Evolutionary conservation across 2,113 vertebrate genomes (phyloP).

Genomic region (Podarcis raffonei): DNA sequence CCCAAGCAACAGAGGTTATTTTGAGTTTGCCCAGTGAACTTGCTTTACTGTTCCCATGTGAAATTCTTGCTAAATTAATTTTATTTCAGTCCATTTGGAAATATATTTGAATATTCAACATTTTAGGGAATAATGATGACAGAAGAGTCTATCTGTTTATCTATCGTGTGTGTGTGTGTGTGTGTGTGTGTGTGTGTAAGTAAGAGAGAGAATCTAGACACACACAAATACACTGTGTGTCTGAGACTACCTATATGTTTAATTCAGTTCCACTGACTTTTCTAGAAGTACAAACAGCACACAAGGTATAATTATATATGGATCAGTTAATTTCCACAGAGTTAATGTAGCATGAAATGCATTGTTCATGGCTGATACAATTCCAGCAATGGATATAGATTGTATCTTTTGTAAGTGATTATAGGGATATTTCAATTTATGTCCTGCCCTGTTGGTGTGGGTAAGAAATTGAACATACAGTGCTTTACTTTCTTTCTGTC

Average conservation of each 20-base stretch:
- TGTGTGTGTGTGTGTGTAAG: no score
- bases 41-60: no score
- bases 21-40: background rate
- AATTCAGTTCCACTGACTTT: background rate
- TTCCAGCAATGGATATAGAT: no score
- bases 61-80: no score
- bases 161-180: no score
- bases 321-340: background rate
- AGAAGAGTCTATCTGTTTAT: no score
- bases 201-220: no score
- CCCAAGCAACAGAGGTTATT: background rate
- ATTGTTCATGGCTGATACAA: background rate
- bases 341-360: slow-evolving; percentile 10
- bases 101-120: no score
- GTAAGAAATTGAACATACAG: background rate
- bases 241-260: background rate
- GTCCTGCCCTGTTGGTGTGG: background rate
- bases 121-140: no score
- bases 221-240: no score
- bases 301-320: slow-evolving; percentile 2
- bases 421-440: background rate
- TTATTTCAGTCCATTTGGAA: no score
- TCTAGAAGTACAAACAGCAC: slow-evolving; percentile 8
- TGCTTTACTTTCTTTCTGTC: background rate
- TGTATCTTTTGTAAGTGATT: background rate